Evolutionary conservation across 2,888 invertebrate species (phyloP).

Genomic region (Diloba caeruleocephala): DNA sequence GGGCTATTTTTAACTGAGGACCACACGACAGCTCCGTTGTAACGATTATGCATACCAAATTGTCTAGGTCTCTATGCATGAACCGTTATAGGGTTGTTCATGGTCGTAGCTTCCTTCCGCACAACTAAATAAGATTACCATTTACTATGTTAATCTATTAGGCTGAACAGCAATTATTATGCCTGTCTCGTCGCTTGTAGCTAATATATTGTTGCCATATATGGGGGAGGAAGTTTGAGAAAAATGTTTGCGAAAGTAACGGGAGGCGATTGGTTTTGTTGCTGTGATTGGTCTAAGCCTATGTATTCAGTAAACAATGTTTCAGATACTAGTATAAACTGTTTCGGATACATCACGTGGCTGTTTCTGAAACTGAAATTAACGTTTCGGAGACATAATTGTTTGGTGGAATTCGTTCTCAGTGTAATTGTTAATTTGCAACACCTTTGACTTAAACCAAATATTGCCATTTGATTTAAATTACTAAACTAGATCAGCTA

Average conservation of each 20-base stretch:
- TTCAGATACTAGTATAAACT: too few relatives aligned
- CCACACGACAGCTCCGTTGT: constrained; percentile 7
- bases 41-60: constrained; percentile 21
- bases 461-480: too few relatives aligned
- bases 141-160: constrained; percentile 33
- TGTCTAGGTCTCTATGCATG: constrained; percentile 16
- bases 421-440: constrained; percentile 3
- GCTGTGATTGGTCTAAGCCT: constrained; percentile 4
- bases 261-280: constrained; percentile 9
- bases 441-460: too few relatives aligned
- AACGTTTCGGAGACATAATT: too few relatives aligned
- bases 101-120: constrained; percentile 39
- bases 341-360: too few relatives aligned
- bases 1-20: constrained; percentile 23
- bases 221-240: constrained; percentile 18
- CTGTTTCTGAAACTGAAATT: too few relatives aligned
- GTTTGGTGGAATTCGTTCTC: neutral
- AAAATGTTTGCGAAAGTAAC: constrained; percentile 17
- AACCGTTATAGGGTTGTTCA: constrained; percentile 25
- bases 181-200: constrained; percentile 19
- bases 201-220: constrained; percentile 26
- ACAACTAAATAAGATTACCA: constrained; percentile 38
- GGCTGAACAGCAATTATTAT: constrained; percentile 32
- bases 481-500: too few relatives aligned
- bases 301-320: too few relatives aligned